These are phyloP conservation scores for Calephelis virginiensis DNA, from an alignment of 1,140 invertebrate genomes.

Conservation along the genomic window DNA sequence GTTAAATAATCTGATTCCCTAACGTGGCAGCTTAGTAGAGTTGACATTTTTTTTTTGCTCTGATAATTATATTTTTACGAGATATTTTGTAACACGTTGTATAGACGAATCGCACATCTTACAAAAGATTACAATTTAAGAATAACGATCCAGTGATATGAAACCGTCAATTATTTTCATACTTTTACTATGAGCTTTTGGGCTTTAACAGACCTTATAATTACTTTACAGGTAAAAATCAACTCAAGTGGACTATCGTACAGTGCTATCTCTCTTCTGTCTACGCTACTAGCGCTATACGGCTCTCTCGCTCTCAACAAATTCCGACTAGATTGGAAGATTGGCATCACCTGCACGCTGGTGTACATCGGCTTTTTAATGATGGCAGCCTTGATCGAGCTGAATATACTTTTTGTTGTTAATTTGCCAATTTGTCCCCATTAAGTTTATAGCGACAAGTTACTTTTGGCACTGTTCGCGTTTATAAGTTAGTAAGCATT, in stretches of 20 bases:
- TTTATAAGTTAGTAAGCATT: not conserved
- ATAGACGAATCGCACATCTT: too few relatives aligned
- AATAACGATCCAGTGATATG: too few relatives aligned
- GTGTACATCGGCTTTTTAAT: constrained; percentile 89
- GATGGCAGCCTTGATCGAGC: constrained; percentile 89
- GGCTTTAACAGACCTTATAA: not conserved
- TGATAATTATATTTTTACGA: too few relatives aligned
- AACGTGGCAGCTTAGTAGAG: too few relatives aligned
- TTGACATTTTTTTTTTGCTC: too few relatives aligned
- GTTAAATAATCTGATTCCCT: too few relatives aligned
- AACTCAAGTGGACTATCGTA: constrained; percentile 90
- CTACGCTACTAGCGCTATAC: constrained; percentile 88
- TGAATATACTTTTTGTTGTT: constrained; percentile 92
- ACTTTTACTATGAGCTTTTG: not conserved
- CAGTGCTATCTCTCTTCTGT: constrained; percentile 88
- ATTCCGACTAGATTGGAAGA: constrained; percentile 88
- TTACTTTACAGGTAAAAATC: constrained; percentile 77
- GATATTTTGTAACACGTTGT: too few relatives aligned
- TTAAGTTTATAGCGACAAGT: constrained; percentile 20
- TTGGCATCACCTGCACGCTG: constrained; percentile 86
- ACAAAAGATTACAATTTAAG: too few relatives aligned
- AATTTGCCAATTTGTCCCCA: constrained; percentile 87
- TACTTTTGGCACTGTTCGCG: too few relatives aligned
- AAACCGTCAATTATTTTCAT: too few relatives aligned
- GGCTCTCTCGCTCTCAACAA: constrained; percentile 86